phyloP scores from a whole-genome alignment of 2,113 vertebrate species.

The Cichladusa arquata region DNA sequence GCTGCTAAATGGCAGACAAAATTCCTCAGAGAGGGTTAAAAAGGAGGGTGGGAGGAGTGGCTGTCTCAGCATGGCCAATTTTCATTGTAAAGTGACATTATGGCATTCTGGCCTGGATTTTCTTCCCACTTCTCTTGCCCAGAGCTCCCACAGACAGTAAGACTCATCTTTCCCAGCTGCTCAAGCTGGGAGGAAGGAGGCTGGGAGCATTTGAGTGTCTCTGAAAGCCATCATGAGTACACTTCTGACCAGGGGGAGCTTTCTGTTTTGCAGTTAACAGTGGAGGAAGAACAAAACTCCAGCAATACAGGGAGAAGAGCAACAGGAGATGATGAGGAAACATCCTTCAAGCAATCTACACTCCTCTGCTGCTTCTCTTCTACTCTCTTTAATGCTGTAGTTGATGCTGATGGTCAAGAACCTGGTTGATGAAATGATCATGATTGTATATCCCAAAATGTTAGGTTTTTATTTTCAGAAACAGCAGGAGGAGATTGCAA shows the following conservation, averaged over 20 bases:
- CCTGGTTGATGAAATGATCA: not conserved
- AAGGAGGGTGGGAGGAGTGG: accelerated
- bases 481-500: not conserved
- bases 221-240: not conserved
- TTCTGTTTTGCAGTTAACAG: not conserved
- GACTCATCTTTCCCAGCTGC: not conserved
- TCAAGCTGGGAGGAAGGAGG: not conserved
- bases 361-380: not conserved
- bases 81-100: not conserved
- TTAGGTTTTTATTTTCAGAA: not conserved
- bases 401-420: not conserved
- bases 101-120: not conserved
- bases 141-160: not conserved
- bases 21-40: not conserved
- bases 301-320: not conserved
- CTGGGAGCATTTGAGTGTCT: not conserved
- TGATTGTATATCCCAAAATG: not conserved
- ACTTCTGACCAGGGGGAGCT: not conserved
- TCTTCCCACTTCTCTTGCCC: not conserved
- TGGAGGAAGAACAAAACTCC: not conserved
- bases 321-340: not conserved
- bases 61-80: not conserved
- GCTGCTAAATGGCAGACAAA: not conserved
- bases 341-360: accelerated
- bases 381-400: not conserved